phyloP scores from a whole-genome alignment of 2,797 vertebrate species.

The Dromococcyx pavoninus region DNA sequence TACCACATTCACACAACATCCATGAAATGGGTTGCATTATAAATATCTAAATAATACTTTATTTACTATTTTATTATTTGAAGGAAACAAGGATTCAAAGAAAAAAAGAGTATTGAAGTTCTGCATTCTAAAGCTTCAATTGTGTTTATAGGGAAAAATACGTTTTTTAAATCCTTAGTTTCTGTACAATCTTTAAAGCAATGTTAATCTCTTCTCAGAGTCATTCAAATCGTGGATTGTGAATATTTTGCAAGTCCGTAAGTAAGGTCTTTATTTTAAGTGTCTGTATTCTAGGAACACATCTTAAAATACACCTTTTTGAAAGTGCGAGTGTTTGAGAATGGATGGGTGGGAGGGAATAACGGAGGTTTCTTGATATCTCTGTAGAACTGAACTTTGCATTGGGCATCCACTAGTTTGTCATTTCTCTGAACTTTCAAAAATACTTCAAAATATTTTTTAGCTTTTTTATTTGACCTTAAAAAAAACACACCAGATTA shows the following conservation, averaged over 20 bases:
- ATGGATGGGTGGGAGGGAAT: not conserved
- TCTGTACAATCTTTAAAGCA: not conserved
- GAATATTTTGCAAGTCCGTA: not conserved
- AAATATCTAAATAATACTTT: not conserved
- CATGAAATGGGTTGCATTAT: not conserved
- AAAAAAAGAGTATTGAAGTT: not conserved
- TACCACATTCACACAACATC: not conserved
- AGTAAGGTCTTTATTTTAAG: not conserved
- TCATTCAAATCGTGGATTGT: not conserved
- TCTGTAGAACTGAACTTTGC: not conserved
- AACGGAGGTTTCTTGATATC: not conserved
- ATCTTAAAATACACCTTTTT: not conserved
- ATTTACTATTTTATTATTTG: not conserved
- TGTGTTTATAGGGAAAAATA: not conserved
- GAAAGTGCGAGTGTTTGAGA: not conserved
- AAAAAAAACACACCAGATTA: conserved; percentile 40
- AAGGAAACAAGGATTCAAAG: not conserved
- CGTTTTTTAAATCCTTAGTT: not conserved
- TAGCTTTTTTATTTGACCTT: conserved; percentile 50
- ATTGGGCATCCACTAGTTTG: conserved; percentile 13
- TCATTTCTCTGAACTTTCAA: conserved; percentile 58
- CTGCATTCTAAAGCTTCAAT: not conserved
- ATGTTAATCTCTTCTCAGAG: not conserved
- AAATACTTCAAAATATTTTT: conserved; percentile 58
- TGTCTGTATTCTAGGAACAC: not conserved